Evolutionary conservation across 2,113 vertebrate species (phyloP).

Genomic region (Equus przewalskii): DNA sequence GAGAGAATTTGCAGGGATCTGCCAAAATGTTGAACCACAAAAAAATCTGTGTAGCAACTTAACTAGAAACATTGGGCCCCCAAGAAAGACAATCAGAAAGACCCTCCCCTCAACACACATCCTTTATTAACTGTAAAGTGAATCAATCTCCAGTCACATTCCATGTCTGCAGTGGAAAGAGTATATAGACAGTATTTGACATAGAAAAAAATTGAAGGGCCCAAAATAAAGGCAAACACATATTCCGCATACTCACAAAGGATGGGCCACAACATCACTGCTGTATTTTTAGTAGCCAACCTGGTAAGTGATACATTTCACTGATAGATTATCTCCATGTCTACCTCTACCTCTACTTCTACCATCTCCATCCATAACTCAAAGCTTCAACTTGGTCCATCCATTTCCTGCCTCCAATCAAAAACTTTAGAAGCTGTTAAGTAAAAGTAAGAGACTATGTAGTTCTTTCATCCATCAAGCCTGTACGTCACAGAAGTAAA

Average conservation of each 20-base stretch:
- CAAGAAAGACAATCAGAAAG: conserved; percentile 34
- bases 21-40: conserved; percentile 55
- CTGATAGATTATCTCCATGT: not conserved
- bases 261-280: not conserved
- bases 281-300: not conserved
- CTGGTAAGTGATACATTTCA: not conserved
- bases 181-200: not conserved
- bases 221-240: not conserved
- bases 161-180: not conserved
- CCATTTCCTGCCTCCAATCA: not conserved
- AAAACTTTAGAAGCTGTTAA: not conserved
- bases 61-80: conserved; percentile 35
- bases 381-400: not conserved
- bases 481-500: not conserved
- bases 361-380: not conserved
- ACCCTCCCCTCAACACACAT: not conserved
- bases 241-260: not conserved
- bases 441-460: not conserved
- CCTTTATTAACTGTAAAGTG: conserved; percentile 35
- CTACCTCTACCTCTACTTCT: not conserved
- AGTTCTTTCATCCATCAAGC: not conserved
- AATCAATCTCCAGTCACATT: not conserved
- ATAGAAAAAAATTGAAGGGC: not conserved
- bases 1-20: conserved; percentile 32
- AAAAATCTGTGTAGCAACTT: conserved; percentile 51